Evolutionary conservation across 2,888 invertebrate species (phyloP).

Genomic region (Orthosia gracilis): DNA sequence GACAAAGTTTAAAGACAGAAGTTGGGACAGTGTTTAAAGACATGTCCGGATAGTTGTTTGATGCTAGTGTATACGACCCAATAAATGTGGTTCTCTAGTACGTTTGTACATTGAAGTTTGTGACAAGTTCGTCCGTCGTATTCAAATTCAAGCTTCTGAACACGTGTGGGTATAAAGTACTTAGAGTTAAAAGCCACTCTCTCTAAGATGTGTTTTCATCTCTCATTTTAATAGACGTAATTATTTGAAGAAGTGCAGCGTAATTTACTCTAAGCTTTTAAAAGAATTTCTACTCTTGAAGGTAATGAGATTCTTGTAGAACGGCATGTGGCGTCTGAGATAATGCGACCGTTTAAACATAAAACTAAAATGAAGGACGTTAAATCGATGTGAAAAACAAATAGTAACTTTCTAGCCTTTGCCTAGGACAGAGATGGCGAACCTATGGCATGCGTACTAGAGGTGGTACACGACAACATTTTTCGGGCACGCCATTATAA

Average conservation of each 20-base stretch:
- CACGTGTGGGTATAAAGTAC: background rate
- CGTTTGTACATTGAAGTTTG: slow-evolving; percentile 27
- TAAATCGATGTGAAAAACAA: background rate
- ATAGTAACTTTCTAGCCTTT: background rate
- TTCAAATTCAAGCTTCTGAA: slow-evolving; percentile 16
- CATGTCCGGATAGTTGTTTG: slow-evolving; percentile 54
- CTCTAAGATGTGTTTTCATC: slow-evolving; percentile 20
- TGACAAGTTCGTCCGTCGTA: slow-evolving; percentile 3
- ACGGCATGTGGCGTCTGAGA: slow-evolving; percentile 28
- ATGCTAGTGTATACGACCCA: slow-evolving; percentile 35
- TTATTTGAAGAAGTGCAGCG: slow-evolving; percentile 45
- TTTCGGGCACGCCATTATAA: no score
- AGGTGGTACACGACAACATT: no score
- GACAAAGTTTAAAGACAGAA: slow-evolving; percentile 83
- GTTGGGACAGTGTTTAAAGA: slow-evolving; percentile 70
- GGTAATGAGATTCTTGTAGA: slow-evolving; percentile 51
- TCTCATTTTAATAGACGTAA: slow-evolving; percentile 35
- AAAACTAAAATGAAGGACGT: slow-evolving; percentile 15
- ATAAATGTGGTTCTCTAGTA: slow-evolving; percentile 43
- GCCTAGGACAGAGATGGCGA: no score
- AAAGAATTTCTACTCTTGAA: slow-evolving; percentile 39
- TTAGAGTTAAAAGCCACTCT: slow-evolving; percentile 17
- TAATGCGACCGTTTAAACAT: slow-evolving; percentile 39
- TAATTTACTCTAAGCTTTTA: slow-evolving; percentile 31
- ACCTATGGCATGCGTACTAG: no score